Base-by-base conservation (phyloP, 1,140 invertebrate genomes). In the Pentalonia nigronervosa region DNA sequence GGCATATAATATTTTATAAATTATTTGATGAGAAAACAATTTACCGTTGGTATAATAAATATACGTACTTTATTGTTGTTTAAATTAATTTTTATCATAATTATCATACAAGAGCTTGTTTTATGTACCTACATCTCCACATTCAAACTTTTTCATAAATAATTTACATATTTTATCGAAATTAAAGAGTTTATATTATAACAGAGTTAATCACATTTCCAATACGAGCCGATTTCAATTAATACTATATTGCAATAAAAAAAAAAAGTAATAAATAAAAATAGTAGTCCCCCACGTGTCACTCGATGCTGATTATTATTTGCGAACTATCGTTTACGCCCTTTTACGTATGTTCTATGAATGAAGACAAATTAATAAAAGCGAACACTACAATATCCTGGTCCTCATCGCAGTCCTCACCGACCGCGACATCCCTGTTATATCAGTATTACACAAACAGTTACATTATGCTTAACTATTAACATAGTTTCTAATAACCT, bases 361-460 rank as follows among this genome's bases (percentile, higher is more conserved):
- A 67, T 67, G 11, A 25, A 90, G 50, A 45, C 34, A 90, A 90
- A 90, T 90, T 90, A 90, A 90, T 60, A 41, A 90, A 60, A 90
- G 88, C 36, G 25, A 7, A 7, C 34, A 36, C 21, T 60, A 60
- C 41, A 30, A 36, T 53, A 36, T 20, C 21, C 50, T 53, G 30
- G 47, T 87, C 2, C 30, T 34, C 34, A n/a, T n/a, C n/a, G n/a
- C n/a, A 41, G 36, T 83, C 81, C 81, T 87, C 30, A 14, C 30
- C 84, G 7, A 36, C 47, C 21, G 9, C 83, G 6, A 36, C 47
- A 23, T 8, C 48, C n/a, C 47, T 53, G 20, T 89, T 36, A 20
- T 53, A 89, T 89, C n/a, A 87, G 21, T 53, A 53, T 53, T 53
- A 53, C 47, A 25, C 87, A 14, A 53, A 89, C n/a, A 21, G 34